Conservation (phyloP, 1,140 invertebrate genomes). For the Cherax quadricarinatus region DNA sequence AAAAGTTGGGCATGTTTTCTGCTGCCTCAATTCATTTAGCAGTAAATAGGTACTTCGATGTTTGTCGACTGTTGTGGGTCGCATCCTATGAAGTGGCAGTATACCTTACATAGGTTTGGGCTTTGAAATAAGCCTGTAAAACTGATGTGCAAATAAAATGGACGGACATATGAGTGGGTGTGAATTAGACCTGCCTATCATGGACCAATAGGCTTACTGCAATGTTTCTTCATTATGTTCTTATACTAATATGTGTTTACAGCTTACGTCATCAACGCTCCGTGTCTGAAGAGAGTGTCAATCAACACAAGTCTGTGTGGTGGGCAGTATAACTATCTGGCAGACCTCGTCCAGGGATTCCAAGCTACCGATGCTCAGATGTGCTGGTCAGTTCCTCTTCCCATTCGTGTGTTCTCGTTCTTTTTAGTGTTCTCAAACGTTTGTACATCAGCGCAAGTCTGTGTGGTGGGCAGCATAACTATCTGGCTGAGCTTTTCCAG, state of each 20-base stretch:
- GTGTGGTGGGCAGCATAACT: conserved; percentile 44
- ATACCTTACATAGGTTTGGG: too few relatives aligned
- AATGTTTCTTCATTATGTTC: too few relatives aligned
- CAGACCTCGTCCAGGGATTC: conserved; percentile 40
- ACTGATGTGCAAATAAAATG: too few relatives aligned
- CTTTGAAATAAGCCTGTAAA: too few relatives aligned
- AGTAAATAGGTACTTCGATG: too few relatives aligned
- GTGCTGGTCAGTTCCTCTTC: conserved; percentile 31
- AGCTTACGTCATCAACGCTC: conserved; percentile 42
- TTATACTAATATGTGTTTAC: neutral
- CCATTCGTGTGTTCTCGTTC: neutral
- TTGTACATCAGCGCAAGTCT: conserved; percentile 22
- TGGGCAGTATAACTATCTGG: conserved; percentile 45
- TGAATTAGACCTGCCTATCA: too few relatives aligned
- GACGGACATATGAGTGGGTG: too few relatives aligned
- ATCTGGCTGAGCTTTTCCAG: conserved; percentile 47
- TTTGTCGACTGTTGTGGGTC: too few relatives aligned
- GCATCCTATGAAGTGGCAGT: too few relatives aligned
- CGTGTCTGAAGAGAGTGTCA: conserved; percentile 42
- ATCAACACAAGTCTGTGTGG: conserved; percentile 27
- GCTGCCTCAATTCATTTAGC: too few relatives aligned
- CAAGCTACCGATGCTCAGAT: conserved; percentile 38
- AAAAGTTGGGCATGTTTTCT: too few relatives aligned
- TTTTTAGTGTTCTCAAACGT: neutral
- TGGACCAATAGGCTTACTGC: too few relatives aligned